These are phyloP conservation scores for Neomorphus geoffroyi DNA, from an alignment of 2,797 vertebrate genomes.

Conservation along the genomic window DNA sequence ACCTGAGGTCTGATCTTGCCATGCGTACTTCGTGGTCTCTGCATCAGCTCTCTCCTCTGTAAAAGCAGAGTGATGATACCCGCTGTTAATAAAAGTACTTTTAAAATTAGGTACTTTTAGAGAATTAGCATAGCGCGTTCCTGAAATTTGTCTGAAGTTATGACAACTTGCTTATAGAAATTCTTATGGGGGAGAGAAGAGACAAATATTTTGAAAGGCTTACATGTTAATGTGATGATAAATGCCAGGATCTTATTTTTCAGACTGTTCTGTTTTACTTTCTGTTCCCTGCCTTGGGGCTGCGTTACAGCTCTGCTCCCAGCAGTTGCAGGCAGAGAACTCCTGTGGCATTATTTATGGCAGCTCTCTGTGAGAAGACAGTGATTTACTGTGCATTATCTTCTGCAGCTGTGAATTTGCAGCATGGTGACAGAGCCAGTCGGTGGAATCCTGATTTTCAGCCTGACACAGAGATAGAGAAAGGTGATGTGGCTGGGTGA, in stretches of 20 bases:
- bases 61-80: background rate
- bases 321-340: slow-evolving; percentile 41
- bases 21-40: background rate
- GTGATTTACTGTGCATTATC: slow-evolving; percentile 58
- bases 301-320: slow-evolving; percentile 19
- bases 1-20: background rate
- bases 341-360: slow-evolving; percentile 72
- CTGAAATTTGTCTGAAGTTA: background rate
- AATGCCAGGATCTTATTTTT: slow-evolving; percentile 43
- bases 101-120: background rate
- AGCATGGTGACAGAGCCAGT: background rate
- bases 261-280: slow-evolving; percentile 34
- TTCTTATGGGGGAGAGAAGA: slow-evolving; percentile 4
- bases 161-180: slow-evolving; percentile 26
- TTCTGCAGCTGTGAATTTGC: slow-evolving; percentile 61
- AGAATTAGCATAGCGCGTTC: background rate
- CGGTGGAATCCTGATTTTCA: slow-evolving; percentile 36
- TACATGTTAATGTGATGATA: background rate
- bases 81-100: slow-evolving; percentile 1
- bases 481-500: slow-evolving; percentile 1
- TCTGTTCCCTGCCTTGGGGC: slow-evolving; percentile 13
- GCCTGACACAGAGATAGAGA: slow-evolving; percentile 28
- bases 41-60: background rate
- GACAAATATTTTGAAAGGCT: slow-evolving; percentile 55
- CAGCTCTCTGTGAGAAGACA: slow-evolving; percentile 59